Conservation (phyloP, 2,113 vertebrate genomes). For the Lepus americanus region DNA sequence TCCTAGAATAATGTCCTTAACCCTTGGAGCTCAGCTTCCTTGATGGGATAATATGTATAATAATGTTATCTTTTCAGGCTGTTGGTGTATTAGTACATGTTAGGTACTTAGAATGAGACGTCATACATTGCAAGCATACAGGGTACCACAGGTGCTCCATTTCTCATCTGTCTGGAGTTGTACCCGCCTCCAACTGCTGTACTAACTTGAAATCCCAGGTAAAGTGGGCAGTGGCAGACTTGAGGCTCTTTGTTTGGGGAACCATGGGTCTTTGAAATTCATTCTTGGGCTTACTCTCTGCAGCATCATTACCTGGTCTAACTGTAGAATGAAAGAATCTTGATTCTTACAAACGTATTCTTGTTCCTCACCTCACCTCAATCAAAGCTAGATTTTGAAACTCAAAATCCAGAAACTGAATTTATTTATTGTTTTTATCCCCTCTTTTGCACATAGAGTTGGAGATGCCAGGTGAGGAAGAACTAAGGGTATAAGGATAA, state of each 20-base stretch:
- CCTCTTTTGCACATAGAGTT: background rate
- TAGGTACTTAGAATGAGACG: background rate
- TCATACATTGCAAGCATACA: fast-evolving
- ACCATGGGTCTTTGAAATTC: background rate
- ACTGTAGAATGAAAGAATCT: background rate
- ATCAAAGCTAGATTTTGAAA: background rate
- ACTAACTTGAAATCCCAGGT: background rate
- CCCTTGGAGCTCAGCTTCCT: background rate
- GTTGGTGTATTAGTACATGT: background rate
- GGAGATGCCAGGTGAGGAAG: background rate
- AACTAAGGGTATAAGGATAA: background rate
- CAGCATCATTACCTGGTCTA: background rate
- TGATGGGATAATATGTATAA: background rate
- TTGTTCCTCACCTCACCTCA: background rate
- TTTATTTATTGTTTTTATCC: background rate
- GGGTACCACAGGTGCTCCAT: too few species aligned
- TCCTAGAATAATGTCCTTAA: background rate
- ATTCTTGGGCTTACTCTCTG: background rate
- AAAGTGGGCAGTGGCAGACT: background rate
- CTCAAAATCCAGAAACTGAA: background rate
- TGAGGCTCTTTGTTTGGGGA: background rate
- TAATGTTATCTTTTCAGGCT: background rate
- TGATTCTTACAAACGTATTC: background rate
- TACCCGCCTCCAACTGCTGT: background rate
- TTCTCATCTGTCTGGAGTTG: background rate